phyloP scores from a whole-genome alignment of 2,113 vertebrate genomes.

The Pachypanchax playfairii region DNA sequence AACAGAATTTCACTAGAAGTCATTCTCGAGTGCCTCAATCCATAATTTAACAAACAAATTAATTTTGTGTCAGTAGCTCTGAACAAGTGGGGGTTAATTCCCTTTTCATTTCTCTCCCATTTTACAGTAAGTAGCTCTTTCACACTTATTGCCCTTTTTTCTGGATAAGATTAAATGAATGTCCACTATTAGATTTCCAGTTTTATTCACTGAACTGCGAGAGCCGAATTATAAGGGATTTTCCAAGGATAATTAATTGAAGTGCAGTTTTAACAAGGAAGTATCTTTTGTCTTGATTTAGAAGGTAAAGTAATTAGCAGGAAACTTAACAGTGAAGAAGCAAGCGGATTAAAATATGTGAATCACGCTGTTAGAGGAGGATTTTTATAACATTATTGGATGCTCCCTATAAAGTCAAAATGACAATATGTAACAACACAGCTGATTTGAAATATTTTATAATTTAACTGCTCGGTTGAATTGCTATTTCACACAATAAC shows the following conservation, averaged over 20 bases:
- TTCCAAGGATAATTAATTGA: slow-evolving; percentile 74
- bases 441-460: slow-evolving; percentile 14
- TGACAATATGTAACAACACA: slow-evolving; percentile 12
- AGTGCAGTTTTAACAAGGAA: slow-evolving; percentile 68
- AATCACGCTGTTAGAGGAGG: slow-evolving; percentile 8
- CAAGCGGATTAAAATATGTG: slow-evolving; percentile 42
- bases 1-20: neutral
- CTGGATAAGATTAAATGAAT: slow-evolving; percentile 69
- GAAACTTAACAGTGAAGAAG: slow-evolving; percentile 37
- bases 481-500: neutral
- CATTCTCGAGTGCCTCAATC: neutral
- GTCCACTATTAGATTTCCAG: slow-evolving; percentile 75
- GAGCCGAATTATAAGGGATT: slow-evolving; percentile 72
- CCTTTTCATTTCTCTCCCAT: slow-evolving; percentile 1
- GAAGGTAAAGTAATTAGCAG: slow-evolving; percentile 65
- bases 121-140: slow-evolving; percentile 36
- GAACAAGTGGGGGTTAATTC: neutral
- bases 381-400: slow-evolving; percentile 19
- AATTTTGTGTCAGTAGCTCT: neutral
- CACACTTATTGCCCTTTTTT: slow-evolving; percentile 57
- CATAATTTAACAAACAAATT: neutral
- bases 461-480: neutral
- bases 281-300: slow-evolving; percentile 73
- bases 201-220: slow-evolving; percentile 73
- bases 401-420: slow-evolving; percentile 2